Evolutionary conservation across 2,797 vertebrate genomes (phyloP).

Genomic region (Gallinago stenura): DNA sequence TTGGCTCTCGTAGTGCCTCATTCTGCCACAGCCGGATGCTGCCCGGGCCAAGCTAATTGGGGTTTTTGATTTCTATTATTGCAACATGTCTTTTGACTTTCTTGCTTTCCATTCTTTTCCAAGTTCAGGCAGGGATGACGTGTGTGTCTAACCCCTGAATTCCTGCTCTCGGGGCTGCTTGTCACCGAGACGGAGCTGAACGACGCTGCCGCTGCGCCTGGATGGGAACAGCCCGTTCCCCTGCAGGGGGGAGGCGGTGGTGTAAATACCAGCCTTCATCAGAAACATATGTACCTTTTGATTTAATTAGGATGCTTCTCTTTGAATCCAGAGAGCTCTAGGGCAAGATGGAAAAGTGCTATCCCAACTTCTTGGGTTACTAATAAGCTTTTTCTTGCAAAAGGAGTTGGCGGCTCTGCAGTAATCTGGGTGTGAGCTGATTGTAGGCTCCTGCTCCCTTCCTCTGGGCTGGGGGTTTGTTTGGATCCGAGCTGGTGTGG

Average conservation of each 20-base stretch:
- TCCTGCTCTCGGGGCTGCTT: background rate
- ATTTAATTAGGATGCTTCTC: background rate
- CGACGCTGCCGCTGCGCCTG: background rate
- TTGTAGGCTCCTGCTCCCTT: background rate
- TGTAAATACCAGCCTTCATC: background rate
- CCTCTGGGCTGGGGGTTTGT: background rate
- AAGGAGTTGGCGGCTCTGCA: background rate
- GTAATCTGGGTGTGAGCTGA: background rate
- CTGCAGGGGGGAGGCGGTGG: background rate
- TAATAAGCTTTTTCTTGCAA: background rate
- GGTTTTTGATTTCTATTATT: background rate
- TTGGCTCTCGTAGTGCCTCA: rapidly evolving
- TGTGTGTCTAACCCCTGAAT: background rate
- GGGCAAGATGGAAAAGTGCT: background rate
- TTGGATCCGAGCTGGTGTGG: background rate
- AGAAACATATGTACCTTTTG: background rate
- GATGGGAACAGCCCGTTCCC: background rate
- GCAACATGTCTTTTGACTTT: background rate
- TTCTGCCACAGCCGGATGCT: background rate
- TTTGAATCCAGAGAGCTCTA: background rate
- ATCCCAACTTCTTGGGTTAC: background rate
- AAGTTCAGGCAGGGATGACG: background rate
- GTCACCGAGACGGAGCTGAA: background rate
- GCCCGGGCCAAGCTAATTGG: background rate
- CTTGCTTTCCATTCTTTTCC: background rate